A percentile compares a stretch with the other conserved stretches of the same genome.
phyloP scores from a whole-genome alignment of 2,888 invertebrate genomes.

The Drosophila antonietae region DNA sequence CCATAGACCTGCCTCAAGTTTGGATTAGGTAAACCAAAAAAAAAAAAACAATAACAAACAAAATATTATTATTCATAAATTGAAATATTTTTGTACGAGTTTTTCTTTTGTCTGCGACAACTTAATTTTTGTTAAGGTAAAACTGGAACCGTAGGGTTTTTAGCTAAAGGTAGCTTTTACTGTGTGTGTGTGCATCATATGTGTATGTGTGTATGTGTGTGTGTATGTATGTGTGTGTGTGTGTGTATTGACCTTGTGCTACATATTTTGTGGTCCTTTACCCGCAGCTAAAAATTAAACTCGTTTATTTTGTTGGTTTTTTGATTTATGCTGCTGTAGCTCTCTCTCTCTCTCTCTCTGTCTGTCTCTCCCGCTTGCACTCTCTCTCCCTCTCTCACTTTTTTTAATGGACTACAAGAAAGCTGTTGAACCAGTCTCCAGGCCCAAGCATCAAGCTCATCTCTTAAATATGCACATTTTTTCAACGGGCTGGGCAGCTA shows the following conservation, averaged over 20 bases:
- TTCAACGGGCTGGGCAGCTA: slow-evolving; percentile 49
- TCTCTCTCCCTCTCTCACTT: slow-evolving; percentile 9
- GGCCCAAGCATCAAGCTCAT: slow-evolving; percentile 51
- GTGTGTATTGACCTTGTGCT: slow-evolving; percentile 67
- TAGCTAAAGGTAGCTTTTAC: background rate
- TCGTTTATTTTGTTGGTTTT: slow-evolving; percentile 54
- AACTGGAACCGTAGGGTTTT: slow-evolving; percentile 4
- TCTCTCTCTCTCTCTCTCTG: background rate
- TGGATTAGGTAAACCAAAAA: background rate
- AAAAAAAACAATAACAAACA: background rate
- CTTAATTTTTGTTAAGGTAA: background rate
- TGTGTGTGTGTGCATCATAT: background rate
- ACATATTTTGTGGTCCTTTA: slow-evolving; percentile 76
- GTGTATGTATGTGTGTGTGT: slow-evolving; percentile 5
- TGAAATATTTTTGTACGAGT: background rate
- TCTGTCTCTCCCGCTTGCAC: background rate
- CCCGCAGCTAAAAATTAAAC: slow-evolving; percentile 64
- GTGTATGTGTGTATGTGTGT: background rate
- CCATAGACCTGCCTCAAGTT: background rate
- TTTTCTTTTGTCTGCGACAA: background rate
- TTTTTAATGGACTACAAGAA: slow-evolving; percentile 66
- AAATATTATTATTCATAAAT: background rate
- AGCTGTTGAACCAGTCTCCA: slow-evolving; percentile 70
- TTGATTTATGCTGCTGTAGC: slow-evolving; percentile 52
- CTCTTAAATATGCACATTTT: slow-evolving; percentile 75